Base-by-base conservation (phyloP, 2,113 vertebrate genomes). In the Anhinga anhinga region DNA sequence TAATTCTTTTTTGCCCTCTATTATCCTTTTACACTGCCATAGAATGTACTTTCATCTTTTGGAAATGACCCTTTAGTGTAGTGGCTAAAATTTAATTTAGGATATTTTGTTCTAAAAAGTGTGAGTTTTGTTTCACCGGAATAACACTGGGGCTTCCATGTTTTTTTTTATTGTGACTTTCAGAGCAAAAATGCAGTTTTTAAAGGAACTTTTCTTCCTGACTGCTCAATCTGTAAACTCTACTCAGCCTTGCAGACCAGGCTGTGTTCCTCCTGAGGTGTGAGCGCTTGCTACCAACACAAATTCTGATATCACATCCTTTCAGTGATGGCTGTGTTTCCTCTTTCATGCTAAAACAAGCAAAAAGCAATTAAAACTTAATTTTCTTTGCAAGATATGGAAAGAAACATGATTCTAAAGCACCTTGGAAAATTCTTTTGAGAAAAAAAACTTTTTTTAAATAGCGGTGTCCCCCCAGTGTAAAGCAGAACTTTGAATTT, bases 71-170 rank as follows among this genome's bases (percentile, higher is more conserved):
- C 70, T 72, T 89, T 84, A 94, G 92, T 73, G 22, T 73, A 66
- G n/a, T 87, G 93, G 34, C 38, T 91, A 87, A 93, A 91, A 95
- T 94, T 96, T 87, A 95, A 93, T 95, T 95, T 92, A 62, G 42
- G 36, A 45, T 73, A 40, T 95, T 96, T 91, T 91, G 13, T 76
- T 89, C 80, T 85, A 84, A 87, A 61, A 92, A 80, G 9, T 65
- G 13, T 40, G 32, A 32, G 30, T 25, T 84, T 67, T 82, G n/a
- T 71, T 89, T 55, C 34, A n/a, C 14, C 61, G 61, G 49, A 69
- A 32, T 61, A 61, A 47, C 13, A 25, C 15, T 32, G 36, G 19
- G 25, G 10, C 19, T 82, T 82, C 69, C 22, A 3, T 36, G 7
- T 42, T 42, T 10, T 47, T 13, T 63, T 72, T 56, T 42, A 13